Conservation (phyloP, 2,888 invertebrate species). For the Cephus runcator region DNA sequence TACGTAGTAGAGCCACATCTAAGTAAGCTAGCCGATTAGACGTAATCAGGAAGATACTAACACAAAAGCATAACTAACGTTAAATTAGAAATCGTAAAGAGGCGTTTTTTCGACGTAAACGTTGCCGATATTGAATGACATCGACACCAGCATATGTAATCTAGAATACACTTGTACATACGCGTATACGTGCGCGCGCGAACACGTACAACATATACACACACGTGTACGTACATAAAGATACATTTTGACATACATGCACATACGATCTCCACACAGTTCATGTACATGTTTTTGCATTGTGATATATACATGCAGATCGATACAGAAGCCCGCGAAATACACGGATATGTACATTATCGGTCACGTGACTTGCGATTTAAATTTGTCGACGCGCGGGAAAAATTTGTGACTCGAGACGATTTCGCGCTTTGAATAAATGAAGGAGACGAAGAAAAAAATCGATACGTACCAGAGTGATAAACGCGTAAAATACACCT, state of each 20-base stretch:
- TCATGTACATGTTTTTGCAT: background rate
- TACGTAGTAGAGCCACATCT: conserved; percentile 29
- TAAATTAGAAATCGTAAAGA: conserved; percentile 21
- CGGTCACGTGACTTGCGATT: background rate
- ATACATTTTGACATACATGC: background rate
- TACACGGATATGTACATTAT: background rate
- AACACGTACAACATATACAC: background rate
- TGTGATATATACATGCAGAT: background rate
- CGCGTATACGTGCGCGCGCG: background rate
- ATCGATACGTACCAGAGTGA: background rate
- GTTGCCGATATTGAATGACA: background rate
- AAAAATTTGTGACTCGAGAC: background rate
- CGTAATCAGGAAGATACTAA: conserved; percentile 23
- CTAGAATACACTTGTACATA: conserved; percentile 13
- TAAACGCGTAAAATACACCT: background rate
- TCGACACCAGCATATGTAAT: conserved; percentile 17
- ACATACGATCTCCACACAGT: background rate
- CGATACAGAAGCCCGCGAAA: background rate
- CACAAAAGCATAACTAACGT: conserved; percentile 29
- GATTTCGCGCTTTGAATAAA: background rate
- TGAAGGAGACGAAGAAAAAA: background rate
- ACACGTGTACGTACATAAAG: background rate
- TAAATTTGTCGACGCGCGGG: background rate
- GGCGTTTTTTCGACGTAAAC: background rate
- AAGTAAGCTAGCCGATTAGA: conserved; percentile 35